Base-by-base conservation (phyloP, 1,140 invertebrate species). In the Mizuhopecten yessoensis region DNA sequence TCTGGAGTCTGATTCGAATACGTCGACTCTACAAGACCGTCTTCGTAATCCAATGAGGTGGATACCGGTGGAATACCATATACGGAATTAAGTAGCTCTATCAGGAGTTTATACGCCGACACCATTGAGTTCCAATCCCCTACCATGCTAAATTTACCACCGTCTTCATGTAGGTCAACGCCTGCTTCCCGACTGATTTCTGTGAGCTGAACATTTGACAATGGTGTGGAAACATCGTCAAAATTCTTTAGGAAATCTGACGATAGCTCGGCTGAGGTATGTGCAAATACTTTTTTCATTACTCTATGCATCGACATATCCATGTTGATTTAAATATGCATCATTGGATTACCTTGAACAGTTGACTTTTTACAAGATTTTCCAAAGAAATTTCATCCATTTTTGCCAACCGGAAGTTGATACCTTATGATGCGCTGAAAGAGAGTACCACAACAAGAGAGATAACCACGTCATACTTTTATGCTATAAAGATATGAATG, bases 121-220 rank as follows among this genome's bases (percentile, higher is more conserved):
- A 75, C 11, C 57, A 75, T 75, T 29, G 57, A 75, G n/a, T 75
- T 75, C 57, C 57, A 75, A 75, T 75, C 57, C 57, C 57, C 57
- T 17, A n/a, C 57, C 57, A 75, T 75, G 57, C 23, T 75, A 75
- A 75, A 75, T 75, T 75, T 75, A 29, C 57, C 57, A 75, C n/a
- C 57, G 5, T 75, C 57, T 75, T 75, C 57, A 29, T 75, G 11
- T 29, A 75, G 57, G 57, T 75, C 57, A 75, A 75, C 57, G 23
- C 57, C 57, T 75, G 57, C 57, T 75, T 75, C 57, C 57, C 57
- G 57, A 75, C 57, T 75, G n/a, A 75, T 75, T 75, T 75, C 57
- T 75, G 57, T 29, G 29, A 75, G 57, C n/a, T 75, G 57, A 75
- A 75, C 57, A 29, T 75, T 75, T 17, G 57, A 75, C 23, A 75